phyloP scores from a whole-genome alignment of 2,113 vertebrate genomes.

The Vidua chalybeata region DNA sequence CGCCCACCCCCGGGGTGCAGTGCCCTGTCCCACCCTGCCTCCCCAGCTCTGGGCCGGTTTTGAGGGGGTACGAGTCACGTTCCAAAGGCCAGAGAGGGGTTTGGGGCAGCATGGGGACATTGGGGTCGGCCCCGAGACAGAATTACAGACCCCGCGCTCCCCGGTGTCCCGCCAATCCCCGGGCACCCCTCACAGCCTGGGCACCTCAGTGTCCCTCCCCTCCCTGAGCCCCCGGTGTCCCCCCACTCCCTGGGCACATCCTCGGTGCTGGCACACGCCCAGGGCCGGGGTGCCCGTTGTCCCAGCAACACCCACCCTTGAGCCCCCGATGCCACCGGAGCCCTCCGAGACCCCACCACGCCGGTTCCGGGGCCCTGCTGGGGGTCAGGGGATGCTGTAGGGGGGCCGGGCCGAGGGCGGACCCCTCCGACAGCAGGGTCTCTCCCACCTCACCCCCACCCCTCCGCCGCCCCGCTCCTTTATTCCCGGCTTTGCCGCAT shows the following conservation, averaged over 20 bases:
- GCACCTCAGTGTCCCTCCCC: neutral
- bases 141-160: neutral
- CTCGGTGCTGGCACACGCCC: neutral
- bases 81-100: neutral
- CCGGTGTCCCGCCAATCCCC: accelerated
- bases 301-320: neutral
- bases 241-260: neutral
- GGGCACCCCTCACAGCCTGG: neutral
- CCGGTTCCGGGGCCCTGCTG: neutral
- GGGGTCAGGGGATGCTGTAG: too few relatives aligned
- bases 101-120: neutral
- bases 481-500: conserved; percentile 14
- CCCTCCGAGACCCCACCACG: neutral
- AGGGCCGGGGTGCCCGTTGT: neutral
- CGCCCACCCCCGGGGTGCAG: neutral
- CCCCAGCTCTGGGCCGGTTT: neutral
- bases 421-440: neutral
- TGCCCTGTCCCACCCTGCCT: neutral
- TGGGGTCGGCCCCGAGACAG: too few relatives aligned
- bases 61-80: neutral
- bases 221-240: too few relatives aligned
- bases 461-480: neutral
- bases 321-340: neutral
- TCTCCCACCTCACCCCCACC: neutral
- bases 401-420: neutral